Conservation (phyloP, 2,797 vertebrate genomes). For the Syngnathus rostellatus region DNA sequence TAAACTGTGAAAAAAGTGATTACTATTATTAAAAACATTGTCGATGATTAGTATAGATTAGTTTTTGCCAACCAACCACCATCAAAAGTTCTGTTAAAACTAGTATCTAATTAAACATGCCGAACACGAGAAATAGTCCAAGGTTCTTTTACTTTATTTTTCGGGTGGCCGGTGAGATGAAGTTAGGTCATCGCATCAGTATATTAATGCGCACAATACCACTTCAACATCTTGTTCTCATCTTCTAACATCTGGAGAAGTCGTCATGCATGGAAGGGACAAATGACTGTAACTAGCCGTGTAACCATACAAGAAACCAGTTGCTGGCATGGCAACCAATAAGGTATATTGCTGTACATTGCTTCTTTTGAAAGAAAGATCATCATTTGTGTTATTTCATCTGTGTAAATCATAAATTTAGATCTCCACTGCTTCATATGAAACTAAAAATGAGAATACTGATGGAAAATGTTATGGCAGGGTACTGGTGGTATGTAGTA, state of each 20-base stretch:
- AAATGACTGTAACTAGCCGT: slow-evolving; percentile 21
- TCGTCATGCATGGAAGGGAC: slow-evolving; percentile 11
- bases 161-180: background rate
- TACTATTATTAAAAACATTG: too few species aligned
- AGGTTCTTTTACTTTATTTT: background rate
- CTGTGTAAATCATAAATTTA: slow-evolving; percentile 1
- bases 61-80: too few species aligned
- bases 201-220: background rate
- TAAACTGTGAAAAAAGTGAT: too few species aligned
- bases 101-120: too few species aligned
- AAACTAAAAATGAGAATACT: too few species aligned
- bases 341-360: slow-evolving; percentile 14
- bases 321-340: slow-evolving; percentile 3
- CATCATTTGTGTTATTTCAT: slow-evolving; percentile 11
- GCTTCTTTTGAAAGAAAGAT: slow-evolving; percentile 5
- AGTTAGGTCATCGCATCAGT: background rate
- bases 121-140: too few species aligned
- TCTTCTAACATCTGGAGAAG: slow-evolving; percentile 11
- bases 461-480: too few species aligned
- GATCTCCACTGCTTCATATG: background rate
- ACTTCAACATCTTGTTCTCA: slow-evolving; percentile 16
- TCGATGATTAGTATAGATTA: too few species aligned
- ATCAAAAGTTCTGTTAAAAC: too few species aligned
- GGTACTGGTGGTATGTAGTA: too few species aligned
- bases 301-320: slow-evolving; percentile 22